phyloP scores from a whole-genome alignment of 1,140 invertebrate species.

The Muscidifurax raptorellus region DNA sequence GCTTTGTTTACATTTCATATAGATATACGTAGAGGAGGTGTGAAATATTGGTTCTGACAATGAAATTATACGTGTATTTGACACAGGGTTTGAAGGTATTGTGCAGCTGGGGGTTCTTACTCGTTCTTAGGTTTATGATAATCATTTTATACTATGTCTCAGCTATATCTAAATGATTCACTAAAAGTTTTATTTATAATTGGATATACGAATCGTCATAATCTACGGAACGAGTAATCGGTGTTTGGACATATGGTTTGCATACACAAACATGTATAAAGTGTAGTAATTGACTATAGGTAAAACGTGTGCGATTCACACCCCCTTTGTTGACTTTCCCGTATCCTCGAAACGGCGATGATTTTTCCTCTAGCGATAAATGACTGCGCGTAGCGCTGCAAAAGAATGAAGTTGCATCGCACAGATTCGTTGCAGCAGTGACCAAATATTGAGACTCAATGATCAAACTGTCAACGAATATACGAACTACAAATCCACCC shows the following conservation, averaged over 20 bases:
- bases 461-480: too few species aligned
- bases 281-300: too few species aligned
- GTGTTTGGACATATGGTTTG: too few species aligned
- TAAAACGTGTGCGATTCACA: constrained; percentile 10
- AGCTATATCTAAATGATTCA: not conserved
- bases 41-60: constrained; percentile 12
- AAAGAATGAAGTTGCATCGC: not conserved
- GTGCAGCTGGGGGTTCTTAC: not conserved
- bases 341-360: not conserved
- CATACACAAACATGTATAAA: too few species aligned
- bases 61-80: not conserved
- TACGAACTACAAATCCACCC: not conserved
- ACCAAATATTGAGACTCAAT: too few species aligned
- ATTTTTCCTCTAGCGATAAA: not conserved
- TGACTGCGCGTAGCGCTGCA: not conserved
- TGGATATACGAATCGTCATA: too few species aligned
- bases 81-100: not conserved
- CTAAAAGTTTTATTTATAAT: not conserved
- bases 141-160: not conserved
- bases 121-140: not conserved
- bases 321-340: not conserved
- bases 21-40: not conserved
- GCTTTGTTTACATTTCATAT: not conserved
- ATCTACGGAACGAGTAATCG: too few species aligned
- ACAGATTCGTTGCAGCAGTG: not conserved